Evolutionary conservation across 2,113 vertebrate species (phyloP), one percentile per base, ranked within the genome.

Genomic region (Oryzias melastigma): DNA sequence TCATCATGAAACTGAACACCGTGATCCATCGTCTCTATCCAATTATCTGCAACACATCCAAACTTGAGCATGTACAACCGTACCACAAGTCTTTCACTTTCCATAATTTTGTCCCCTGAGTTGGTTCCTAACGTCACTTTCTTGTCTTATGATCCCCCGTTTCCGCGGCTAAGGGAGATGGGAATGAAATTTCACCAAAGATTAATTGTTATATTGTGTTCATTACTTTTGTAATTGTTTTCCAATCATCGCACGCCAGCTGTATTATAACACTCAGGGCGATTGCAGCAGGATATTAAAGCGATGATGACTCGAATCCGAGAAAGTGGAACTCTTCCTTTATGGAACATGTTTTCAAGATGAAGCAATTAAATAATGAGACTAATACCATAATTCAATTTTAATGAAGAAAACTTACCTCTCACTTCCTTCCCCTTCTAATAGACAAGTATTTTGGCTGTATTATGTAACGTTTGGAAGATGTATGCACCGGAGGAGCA

Each of bases 201-300:
- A 84, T 64, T 56, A 70, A 80, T 68, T 63, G 44, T 53, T 24
- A 42, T 19, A 61, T 65, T 41, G 52, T 49, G 71, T 67, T 82
- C 58, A 84, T 86, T 83, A 81, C 41, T 53, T 72, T 25, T 62
- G 49, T 60, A 68, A 74, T 88, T 71, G 73, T 85, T 86, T 73
- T 75, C 58, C 62, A 75, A 68, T 83, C 15, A 61, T 65, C 25
- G 14, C 49, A 5, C 14, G 16, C 6, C 12, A 40, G 61, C 62
- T 17, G 55, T 77, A 83, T 73, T 54, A 77, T 12, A 14, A 62
- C 55, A 68, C 72, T 65, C 73, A 15, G 68, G 71, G 77, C 62
- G 60, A 67, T 66, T n/a, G n/a, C 24, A 65, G 62, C 70, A 81
- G 81, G 81, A 85, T 80, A 82, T 87, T 82, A 84, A 65, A 59